Base-by-base conservation (phyloP, 2,888 invertebrate species). In the Leucoma salicis region DNA sequence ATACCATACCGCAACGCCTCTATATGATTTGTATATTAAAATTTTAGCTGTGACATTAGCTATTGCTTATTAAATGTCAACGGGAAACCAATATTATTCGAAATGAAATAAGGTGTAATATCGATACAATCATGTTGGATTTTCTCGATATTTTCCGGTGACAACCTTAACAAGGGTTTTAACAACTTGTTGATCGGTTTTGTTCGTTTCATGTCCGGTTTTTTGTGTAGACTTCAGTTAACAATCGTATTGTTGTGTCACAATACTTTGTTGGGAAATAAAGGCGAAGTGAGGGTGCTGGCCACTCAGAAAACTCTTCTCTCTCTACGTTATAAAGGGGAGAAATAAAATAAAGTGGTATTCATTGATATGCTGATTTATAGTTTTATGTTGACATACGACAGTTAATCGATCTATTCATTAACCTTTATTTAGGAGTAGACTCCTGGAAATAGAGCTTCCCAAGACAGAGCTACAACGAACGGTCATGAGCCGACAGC, bases 151-250 rank as follows among this genome's bases (percentile, higher is more conserved):
- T 35, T 48, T 32, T 18, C 32, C 46, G 46, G 73, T 72, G 75
- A 77, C 73, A 73, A 66, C 63, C 63, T 53, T 63, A 66, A 69
- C 53, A 60, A 58, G 71, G 72, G 46, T 16, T 58, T 53, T 70
- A 68, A 72, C 78, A 74, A 83, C 82, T 84, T 83, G 84, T 84
- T 83, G 82, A 81, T 62, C 62, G 56, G 67, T 70, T 72, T 73
- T 76, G 74, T 79, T 71, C 58, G 55, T 66, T 74, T 29, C 73
- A 67, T 68, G 66, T 78, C 78, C 75, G 68, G 63, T 52, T 66
- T 72, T 75, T 81, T 79, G 74, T 78, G 57, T 51, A 46, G 68
- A 53, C 50, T 74, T 79, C 77, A 72, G 47, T 36, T 53, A 61
- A 77, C 68, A 77, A 78, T 70, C 41, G 59, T 33, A 63, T 62